These are phyloP conservation scores for Catagonus wagneri DNA, from an alignment of 2,113 vertebrate species.

Conservation along the genomic window DNA sequence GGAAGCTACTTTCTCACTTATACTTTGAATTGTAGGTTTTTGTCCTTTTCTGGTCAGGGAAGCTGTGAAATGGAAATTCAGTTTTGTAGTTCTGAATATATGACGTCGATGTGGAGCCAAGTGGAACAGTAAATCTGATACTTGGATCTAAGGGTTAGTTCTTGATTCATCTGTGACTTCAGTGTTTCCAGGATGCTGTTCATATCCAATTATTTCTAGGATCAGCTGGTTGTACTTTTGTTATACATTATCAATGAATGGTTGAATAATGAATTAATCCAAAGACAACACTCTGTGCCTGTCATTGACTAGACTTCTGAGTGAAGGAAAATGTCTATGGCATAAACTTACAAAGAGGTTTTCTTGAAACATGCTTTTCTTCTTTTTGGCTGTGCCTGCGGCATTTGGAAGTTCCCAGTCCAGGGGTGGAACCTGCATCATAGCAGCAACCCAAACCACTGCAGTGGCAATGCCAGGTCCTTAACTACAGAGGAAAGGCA, in stretches of 20 bases:
- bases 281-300: conserved; percentile 3
- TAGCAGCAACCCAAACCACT: too few species aligned
- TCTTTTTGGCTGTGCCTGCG: too few species aligned
- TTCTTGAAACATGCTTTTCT: neutral
- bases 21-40: conserved; percentile 10
- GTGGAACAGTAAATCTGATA: conserved; percentile 9
- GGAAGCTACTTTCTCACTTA: neutral
- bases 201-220: neutral
- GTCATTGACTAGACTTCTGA: conserved; percentile 20
- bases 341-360: neutral
- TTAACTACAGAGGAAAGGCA: too few species aligned
- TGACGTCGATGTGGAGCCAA: neutral
- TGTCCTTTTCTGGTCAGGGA: neutral
- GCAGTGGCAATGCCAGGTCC: too few species aligned
- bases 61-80: conserved; percentile 35
- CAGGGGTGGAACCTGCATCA: too few species aligned
- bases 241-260: conserved; percentile 17
- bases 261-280: conserved; percentile 17
- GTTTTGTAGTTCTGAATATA: neutral
- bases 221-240: neutral
- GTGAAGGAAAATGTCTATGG: conserved; percentile 1
- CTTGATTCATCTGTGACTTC: conserved; percentile 42
- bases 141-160: neutral
- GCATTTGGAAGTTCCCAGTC: too few species aligned
- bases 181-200: neutral